Base-by-base conservation (phyloP, 2,797 vertebrate genomes). In the Siniperca obscura region DNA sequence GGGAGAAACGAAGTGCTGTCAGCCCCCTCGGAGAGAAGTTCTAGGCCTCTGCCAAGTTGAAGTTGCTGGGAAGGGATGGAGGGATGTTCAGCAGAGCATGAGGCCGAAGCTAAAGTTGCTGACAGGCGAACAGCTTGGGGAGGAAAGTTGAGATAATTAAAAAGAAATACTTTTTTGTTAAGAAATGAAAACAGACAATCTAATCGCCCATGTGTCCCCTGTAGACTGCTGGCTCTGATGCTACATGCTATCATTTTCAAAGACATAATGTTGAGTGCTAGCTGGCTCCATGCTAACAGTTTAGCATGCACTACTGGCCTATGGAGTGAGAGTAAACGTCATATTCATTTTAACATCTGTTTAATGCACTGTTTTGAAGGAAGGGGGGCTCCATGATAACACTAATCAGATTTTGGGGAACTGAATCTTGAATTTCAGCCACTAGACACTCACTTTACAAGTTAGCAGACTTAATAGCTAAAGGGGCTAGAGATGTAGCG, bases 51-150 rank as follows among this genome's bases (percentile, higher is more conserved):
- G 89, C 90, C 86, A 69, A 89, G 86, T 66, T 66, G 16, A 44
- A 85, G 86, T 87, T 87, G 80, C 62, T n/a, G 81, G 69, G 81
- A 76, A 78, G 88, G 82, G 80, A 87, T 87, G 83, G 90, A 91
- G 90, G 84, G 87, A 57, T 92, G 93, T 74, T 93, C 94, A 95
- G 86, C 85, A 71, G 93, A 94, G 93, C 94, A 85, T 93, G 93
- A 87, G 89, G 91, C 90, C 66, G 90, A 70, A 91, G 87, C 90
- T 87, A 34, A 87, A 90, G 84, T 80, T 88, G 88, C 94, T 95
- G 95, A 95, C 93, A 92, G 94, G 89, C 88, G 67, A 92, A 88
- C 86, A 82, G 90, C 90, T 92, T 25, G 77, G 85, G 86, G 89
- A 89, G 86, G 76, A 91, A 88, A 91, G 90, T 86, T 86, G 73